Evolutionary conservation across 2,113 vertebrate species (phyloP), one percentile per base, ranked within the genome.

Genomic region (Seriola dumerili): DNA sequence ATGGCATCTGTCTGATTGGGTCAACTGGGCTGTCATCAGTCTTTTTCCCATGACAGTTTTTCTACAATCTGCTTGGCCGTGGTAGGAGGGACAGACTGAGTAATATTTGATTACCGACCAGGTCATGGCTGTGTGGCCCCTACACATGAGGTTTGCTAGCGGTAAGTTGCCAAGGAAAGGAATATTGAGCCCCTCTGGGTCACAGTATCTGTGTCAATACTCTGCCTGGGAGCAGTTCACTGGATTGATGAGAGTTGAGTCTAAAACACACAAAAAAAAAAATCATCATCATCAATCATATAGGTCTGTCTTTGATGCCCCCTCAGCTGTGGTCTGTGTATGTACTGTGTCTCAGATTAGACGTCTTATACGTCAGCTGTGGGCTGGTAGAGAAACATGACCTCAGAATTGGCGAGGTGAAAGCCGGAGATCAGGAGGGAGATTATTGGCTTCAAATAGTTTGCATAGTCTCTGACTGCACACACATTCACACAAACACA

Each of bases 371-470:
- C 54, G 61, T 91, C 88, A 73, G 64, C 34, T 19, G 62, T 74
- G 84, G 66, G 25, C 57, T 65, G 62, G 72, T 12, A 3, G 21
- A 80, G 83, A 86, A 81, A 86, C 77, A 50, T 7, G 48, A 85
- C 84, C 80, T 89, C 75, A 72, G 76, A 88, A 68, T 23, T 72
- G 73, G 62, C 46, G 62, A 83, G 72, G 81, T 81, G 78, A 80
- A 52, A 62, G 58, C 72, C 61, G 70, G 81, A 86, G 90, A 91
- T 91, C 87, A 87, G 75, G 46, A 78, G 86, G 63, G 59, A 87
- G 94, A 93, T 93, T 93, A 93, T 70, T 83, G 81, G 77, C 91
- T 90, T 79, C 86, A 89, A 89, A 91, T 87, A 86, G 81, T 74
- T 36, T 72, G 50, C 17, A 5, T 69, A 25, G 67, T 36, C 68